These are phyloP conservation scores for Drosophila fulvimacula DNA, from an alignment of 2,888 invertebrate species.

Conservation along the genomic window DNA sequence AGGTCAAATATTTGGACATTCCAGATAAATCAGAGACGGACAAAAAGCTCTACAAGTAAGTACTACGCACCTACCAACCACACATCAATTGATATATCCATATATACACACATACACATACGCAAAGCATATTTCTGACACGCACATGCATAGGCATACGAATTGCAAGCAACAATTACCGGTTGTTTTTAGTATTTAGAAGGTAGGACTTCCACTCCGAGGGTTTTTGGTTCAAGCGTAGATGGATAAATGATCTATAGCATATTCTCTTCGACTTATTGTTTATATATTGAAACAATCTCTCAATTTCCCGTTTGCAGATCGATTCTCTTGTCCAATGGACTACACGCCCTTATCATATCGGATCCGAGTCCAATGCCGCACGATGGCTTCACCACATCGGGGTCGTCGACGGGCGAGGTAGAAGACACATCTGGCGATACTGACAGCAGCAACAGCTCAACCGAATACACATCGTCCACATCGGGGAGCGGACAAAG, in stretches of 20 bases:
- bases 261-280: not conserved
- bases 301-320: conserved; percentile 79
- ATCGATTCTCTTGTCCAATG: conserved; percentile 89
- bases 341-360: conserved; percentile 89
- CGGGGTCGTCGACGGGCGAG: conserved; percentile 72
- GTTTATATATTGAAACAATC: no score
- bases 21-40: conserved; percentile 91
- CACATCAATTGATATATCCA: no score
- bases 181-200: no score
- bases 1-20: conserved; percentile 83
- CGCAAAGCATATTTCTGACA: not conserved
- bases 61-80: not conserved
- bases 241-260: no score
- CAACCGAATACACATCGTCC: conserved; percentile 24
- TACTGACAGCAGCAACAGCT: conserved; percentile 66
- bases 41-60: conserved; percentile 91
- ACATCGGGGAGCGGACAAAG: conserved; percentile 44
- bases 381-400: conserved; percentile 77
- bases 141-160: not conserved
- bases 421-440: conserved; percentile 63
- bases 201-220: no score
- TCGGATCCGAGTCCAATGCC: conserved; percentile 87
- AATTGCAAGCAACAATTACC: not conserved
- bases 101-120: not conserved
- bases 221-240: not conserved